Conservation (phyloP, 2,888 invertebrate species). For the Nymphalis polychloros region DNA sequence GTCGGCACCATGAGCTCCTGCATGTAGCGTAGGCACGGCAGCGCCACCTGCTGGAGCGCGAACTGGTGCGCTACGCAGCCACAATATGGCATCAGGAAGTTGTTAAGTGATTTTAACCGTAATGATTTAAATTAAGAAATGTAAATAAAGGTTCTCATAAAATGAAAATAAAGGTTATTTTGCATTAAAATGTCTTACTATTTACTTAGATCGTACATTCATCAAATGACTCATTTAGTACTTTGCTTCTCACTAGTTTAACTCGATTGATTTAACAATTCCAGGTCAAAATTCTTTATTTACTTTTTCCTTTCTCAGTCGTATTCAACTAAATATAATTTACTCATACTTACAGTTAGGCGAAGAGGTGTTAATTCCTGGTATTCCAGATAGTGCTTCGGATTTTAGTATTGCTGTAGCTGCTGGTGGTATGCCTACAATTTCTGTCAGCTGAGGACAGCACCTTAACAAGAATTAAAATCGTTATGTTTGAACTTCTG, state of each 20-base stretch:
- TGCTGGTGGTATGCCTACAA: constrained; percentile 72
- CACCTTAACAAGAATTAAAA: constrained; percentile 56
- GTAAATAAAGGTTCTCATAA: too few relatives aligned
- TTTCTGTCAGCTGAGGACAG: constrained; percentile 75
- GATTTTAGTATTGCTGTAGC: constrained; percentile 65
- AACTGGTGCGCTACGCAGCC: constrained; percentile 86
- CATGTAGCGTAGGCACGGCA: constrained; percentile 96
- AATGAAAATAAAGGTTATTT: too few relatives aligned
- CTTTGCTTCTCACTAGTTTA: too few relatives aligned
- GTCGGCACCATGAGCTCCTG: constrained; percentile 89
- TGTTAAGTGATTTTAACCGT: too few relatives aligned
- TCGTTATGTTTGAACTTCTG: background rate
- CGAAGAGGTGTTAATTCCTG: constrained; percentile 71
- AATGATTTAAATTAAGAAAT: too few relatives aligned
- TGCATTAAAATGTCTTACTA: too few relatives aligned
- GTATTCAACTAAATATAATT: background rate
- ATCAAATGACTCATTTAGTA: too few relatives aligned
- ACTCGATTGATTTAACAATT: too few relatives aligned
- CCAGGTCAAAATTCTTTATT: background rate
- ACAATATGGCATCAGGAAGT: too few relatives aligned
- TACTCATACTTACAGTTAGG: constrained; percentile 76
- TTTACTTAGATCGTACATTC: too few relatives aligned
- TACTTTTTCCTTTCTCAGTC: background rate
- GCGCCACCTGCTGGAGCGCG: constrained; percentile 93
- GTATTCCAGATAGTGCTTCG: constrained; percentile 66